phyloP scores from a whole-genome alignment of 1,140 invertebrate species.

The Colletes gigas region DNA sequence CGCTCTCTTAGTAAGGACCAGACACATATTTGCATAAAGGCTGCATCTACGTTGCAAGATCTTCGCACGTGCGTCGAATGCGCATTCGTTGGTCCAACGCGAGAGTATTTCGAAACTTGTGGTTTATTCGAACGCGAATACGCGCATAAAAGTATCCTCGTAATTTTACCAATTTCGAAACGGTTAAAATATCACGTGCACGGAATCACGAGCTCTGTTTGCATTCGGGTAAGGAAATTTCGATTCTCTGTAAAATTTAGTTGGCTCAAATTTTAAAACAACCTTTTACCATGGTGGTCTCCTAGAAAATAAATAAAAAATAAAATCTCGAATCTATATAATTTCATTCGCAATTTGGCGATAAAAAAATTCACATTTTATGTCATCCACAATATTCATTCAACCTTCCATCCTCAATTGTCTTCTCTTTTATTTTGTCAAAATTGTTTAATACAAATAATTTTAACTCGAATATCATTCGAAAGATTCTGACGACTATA shows the following conservation, averaged over 20 bases:
- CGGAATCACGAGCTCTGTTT: not conserved
- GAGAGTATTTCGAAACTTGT: not conserved
- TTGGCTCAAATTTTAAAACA: too few relatives aligned
- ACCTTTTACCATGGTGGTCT: too few relatives aligned
- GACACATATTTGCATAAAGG: slow-evolving; percentile 3
- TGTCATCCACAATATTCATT: too few relatives aligned
- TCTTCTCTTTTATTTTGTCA: too few relatives aligned
- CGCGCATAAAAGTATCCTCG: not conserved
- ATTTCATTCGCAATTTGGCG: too few relatives aligned
- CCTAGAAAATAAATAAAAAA: too few relatives aligned
- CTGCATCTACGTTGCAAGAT: slow-evolving; percentile 15
- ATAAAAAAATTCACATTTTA: too few relatives aligned
- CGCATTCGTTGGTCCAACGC: not conserved
- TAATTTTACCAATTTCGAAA: not conserved
- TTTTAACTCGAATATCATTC: too few relatives aligned
- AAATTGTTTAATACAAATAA: too few relatives aligned
- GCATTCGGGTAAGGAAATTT: not conserved
- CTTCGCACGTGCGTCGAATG: slow-evolving; percentile 27
- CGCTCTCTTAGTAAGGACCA: slow-evolving; percentile 6
- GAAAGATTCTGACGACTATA: too few relatives aligned
- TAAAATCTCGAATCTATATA: too few relatives aligned
- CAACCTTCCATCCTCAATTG: too few relatives aligned
- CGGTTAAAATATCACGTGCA: not conserved
- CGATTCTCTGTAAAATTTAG: not conserved
- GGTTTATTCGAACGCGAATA: slow-evolving; percentile 2